phyloP scores from a whole-genome alignment of 2,113 vertebrate genomes.

The Callionymus lyra region DNA sequence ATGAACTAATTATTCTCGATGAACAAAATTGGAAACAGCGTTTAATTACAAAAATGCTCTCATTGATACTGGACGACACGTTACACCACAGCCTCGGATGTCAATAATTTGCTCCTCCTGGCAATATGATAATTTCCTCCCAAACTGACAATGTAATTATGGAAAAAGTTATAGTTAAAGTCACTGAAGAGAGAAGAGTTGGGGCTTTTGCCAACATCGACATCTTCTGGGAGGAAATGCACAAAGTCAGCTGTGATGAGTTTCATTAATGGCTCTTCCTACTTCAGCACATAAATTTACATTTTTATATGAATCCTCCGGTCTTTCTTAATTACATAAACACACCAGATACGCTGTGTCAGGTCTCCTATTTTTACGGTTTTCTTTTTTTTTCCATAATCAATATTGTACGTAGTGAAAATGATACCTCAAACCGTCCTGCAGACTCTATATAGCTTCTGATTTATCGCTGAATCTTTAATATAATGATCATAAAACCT shows the following conservation, averaged over 20 bases:
- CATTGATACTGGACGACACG: conserved; percentile 1
- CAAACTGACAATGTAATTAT: conserved; percentile 29
- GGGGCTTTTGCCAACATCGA: conserved; percentile 5
- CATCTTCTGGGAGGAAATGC: conserved; percentile 8
- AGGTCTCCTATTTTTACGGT: too few species aligned
- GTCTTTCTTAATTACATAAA: not conserved
- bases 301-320: not conserved
- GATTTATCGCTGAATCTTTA: too few species aligned
- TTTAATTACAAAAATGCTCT: conserved; percentile 4
- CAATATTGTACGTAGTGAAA: too few species aligned
- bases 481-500: too few species aligned
- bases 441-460: too few species aligned
- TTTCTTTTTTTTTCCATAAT: too few species aligned
- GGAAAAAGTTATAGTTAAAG: conserved; percentile 15
- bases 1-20: conserved; percentile 2
- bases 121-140: conserved; percentile 13
- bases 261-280: conserved; percentile 7
- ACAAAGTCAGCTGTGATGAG: conserved; percentile 24
- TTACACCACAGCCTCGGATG: conserved; percentile 3
- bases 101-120: conserved; percentile 13
- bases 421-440: too few species aligned
- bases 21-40: conserved; percentile 5
- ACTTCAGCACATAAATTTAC: conserved; percentile 1
- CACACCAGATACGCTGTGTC: not conserved
- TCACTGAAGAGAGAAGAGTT: conserved; percentile 6